Conservation (phyloP, 2,888 invertebrate species). For the Microctonus hyperodae region DNA sequence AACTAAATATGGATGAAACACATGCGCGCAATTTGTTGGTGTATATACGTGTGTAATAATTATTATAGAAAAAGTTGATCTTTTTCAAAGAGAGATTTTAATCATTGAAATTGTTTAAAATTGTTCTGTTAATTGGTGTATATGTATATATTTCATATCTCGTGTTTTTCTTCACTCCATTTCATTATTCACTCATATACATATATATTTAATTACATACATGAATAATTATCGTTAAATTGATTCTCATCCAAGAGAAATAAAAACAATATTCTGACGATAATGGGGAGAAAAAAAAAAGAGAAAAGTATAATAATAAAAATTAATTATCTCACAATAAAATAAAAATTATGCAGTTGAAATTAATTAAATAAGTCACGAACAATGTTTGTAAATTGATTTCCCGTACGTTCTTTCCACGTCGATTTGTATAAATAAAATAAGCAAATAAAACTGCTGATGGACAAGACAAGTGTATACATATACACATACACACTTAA, state of each 20-base stretch:
- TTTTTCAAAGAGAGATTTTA: background rate
- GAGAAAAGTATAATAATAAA: background rate
- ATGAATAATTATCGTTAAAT: background rate
- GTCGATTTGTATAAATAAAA: conserved; percentile 23
- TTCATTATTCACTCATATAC: background rate
- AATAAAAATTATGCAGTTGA: conserved; percentile 3
- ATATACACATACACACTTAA: too few species aligned
- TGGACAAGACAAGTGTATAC: conserved; percentile 19
- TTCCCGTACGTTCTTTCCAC: conserved; percentile 4
- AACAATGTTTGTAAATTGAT: conserved; percentile 17
- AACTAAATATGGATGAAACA: conserved; percentile 4
- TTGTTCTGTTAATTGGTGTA: background rate
- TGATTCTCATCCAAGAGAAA: conserved; percentile 2
- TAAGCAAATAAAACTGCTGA: conserved; percentile 14
- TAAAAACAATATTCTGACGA: background rate
- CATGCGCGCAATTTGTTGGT: background rate
- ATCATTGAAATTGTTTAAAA: conserved; percentile 5
- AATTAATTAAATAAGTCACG: conserved; percentile 2
- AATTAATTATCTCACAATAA: background rate
- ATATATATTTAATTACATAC: background rate
- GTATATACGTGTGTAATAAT: background rate
- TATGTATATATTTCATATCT: background rate
- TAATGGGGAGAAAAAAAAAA: background rate
- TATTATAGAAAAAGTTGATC: conserved; percentile 3
- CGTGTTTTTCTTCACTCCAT: background rate